Conservation (phyloP, 2,888 invertebrate genomes). For the Rhagophthalmus giganteus region DNA sequence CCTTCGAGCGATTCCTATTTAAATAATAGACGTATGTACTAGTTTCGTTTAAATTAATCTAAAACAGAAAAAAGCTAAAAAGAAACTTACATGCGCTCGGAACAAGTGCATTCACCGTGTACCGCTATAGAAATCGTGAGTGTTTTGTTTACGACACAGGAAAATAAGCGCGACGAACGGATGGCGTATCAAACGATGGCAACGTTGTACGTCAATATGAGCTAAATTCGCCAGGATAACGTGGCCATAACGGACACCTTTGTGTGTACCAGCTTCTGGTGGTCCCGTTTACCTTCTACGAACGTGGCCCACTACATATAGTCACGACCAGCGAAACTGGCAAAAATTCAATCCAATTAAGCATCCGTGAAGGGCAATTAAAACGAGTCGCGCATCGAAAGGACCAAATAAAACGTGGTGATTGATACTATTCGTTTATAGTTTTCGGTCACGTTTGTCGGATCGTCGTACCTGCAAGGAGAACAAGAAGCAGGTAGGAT, state of each 20-base stretch:
- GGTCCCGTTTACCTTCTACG: constrained; percentile 43
- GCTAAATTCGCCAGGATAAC: constrained; percentile 35
- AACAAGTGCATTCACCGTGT: too few relatives aligned
- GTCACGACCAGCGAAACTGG: neutral
- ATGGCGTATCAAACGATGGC: constrained; percentile 45
- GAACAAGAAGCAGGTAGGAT: constrained; percentile 25
- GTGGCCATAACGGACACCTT: constrained; percentile 49
- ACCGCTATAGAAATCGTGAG: neutral
- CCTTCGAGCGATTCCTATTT: too few relatives aligned
- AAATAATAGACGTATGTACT: too few relatives aligned
- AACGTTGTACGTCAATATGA: constrained; percentile 35
- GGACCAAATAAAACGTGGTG: neutral
- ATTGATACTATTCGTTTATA: constrained; percentile 7
- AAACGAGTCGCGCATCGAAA: constrained; percentile 1
- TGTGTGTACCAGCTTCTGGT: constrained; percentile 26
- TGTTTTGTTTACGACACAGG: constrained; percentile 3
- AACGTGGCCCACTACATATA: neutral
- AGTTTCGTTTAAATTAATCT: too few relatives aligned
- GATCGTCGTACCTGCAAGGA: constrained; percentile 27
- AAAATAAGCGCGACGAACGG: constrained; percentile 10
- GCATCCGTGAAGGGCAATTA: neutral
- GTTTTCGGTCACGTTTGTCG: constrained; percentile 5
- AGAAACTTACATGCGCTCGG: neutral
- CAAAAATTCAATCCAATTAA: neutral
- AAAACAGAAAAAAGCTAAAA: too few relatives aligned